A percentile compares a stretch with the other conserved stretches of the same genome.
These are phyloP conservation scores for Elmis aenea DNA, from an alignment of 2,888 invertebrate genomes.

Conservation along the genomic window DNA sequence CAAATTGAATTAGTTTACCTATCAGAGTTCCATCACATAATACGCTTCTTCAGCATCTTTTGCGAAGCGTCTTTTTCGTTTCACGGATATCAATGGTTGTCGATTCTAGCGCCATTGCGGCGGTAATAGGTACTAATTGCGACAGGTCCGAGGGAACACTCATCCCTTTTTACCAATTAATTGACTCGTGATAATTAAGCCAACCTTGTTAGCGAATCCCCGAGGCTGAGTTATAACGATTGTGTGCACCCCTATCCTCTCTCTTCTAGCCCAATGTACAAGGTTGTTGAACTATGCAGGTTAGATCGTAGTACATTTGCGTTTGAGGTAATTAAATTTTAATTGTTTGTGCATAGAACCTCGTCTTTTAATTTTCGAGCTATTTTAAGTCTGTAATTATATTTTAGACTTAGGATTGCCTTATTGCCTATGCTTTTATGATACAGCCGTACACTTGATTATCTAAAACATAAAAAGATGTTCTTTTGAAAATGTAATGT, in stretches of 20 bases:
- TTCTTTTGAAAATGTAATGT: too few species aligned
- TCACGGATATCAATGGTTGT: slow-evolving; percentile 25
- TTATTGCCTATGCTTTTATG: too few species aligned
- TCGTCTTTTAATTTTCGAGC: too few species aligned
- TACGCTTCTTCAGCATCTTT: slow-evolving; percentile 18
- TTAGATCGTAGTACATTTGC: slow-evolving; percentile 12
- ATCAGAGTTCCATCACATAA: too few species aligned
- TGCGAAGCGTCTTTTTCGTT: slow-evolving; percentile 20
- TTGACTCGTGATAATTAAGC: slow-evolving; percentile 46
- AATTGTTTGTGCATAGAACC: too few species aligned
- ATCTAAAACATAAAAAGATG: too few species aligned
- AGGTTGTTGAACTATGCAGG: slow-evolving; percentile 15
- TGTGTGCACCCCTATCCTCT: slow-evolving; percentile 24
- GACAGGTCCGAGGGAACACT: slow-evolving; percentile 34
- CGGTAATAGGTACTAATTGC: slow-evolving; percentile 40
- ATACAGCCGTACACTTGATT: too few species aligned
- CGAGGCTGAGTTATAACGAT: slow-evolving; percentile 34
- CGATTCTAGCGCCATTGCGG: slow-evolving; percentile 29
- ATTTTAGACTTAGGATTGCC: too few species aligned
- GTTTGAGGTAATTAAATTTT: too few species aligned
- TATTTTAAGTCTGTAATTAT: too few species aligned
- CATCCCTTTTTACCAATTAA: slow-evolving; percentile 43
- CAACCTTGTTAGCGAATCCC: slow-evolving; percentile 39
- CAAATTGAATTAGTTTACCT: slow-evolving; percentile 13
- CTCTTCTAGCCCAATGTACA: slow-evolving; percentile 11